Percentiles rank a stretch among this genome's conserved stretches.
Evolutionary conservation across 2,797 vertebrate genomes (phyloP).

Genomic region (Hydrophis major): DNA sequence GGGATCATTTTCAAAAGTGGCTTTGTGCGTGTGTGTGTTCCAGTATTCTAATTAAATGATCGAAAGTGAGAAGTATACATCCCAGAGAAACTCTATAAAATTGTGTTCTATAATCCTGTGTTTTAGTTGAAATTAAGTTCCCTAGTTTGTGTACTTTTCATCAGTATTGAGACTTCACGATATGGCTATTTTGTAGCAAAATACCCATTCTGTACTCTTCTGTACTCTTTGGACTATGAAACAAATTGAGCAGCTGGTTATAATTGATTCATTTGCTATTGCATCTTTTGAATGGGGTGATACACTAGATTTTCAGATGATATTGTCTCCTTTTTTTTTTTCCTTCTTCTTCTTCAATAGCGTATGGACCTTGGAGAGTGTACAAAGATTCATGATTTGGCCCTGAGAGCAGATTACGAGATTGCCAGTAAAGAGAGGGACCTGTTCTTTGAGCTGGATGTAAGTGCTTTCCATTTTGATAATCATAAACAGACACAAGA

Average conservation of each 20-base stretch:
- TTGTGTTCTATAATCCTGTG: neutral
- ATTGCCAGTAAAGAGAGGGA: slow-evolving; percentile 98
- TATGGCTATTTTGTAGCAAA: neutral
- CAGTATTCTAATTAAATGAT: neutral
- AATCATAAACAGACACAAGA: neutral
- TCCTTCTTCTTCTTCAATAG: slow-evolving; percentile 65
- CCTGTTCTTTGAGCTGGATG: slow-evolving; percentile 96
- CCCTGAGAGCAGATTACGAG: slow-evolving; percentile 97
- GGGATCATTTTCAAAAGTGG: neutral
- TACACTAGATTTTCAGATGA: neutral
- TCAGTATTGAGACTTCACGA: neutral
- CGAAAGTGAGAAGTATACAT: neutral
- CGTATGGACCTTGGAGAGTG: slow-evolving; percentile 98
- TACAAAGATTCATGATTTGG: slow-evolving; percentile 97
- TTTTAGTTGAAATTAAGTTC: neutral
- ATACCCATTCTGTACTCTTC: neutral
- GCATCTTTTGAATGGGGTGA: neutral
- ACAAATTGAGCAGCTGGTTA: too few species aligned
- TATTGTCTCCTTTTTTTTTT: neutral
- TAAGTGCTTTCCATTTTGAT: slow-evolving; percentile 73
- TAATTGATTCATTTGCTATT: neutral
- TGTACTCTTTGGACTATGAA: neutral
- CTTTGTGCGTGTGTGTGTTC: too few species aligned
- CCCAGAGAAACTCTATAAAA: neutral
- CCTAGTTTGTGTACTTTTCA: neutral